Percentiles rank a stretch among this genome's conserved stretches.
Conservation (phyloP, 2,888 invertebrate species). For the Drosophila cognata region DNA sequence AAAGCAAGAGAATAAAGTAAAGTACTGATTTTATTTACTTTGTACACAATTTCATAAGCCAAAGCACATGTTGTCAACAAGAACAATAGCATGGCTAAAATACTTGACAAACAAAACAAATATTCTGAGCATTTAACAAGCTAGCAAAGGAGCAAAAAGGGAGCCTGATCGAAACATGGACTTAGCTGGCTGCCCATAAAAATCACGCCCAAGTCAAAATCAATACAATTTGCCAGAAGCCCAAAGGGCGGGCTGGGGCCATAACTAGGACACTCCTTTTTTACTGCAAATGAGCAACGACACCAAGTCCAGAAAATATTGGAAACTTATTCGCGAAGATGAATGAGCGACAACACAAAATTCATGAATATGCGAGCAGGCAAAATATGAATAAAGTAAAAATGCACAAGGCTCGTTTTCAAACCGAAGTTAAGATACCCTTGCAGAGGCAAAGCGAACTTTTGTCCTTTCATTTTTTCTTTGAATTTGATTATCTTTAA, state of each 20-base stretch:
- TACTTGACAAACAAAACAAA: slow-evolving; percentile 9
- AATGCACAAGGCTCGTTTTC: fast-evolving
- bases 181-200: slow-evolving; percentile 44
- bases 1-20: neutral
- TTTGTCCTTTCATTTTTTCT: too few species aligned
- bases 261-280: slow-evolving; percentile 45
- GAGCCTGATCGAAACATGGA: slow-evolving; percentile 26
- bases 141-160: slow-evolving; percentile 8
- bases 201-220: slow-evolving; percentile 44
- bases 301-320: slow-evolving; percentile 34
- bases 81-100: neutral
- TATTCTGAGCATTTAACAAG: slow-evolving; percentile 38
- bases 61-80: slow-evolving; percentile 31
- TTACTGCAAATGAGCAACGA: slow-evolving; percentile 73
- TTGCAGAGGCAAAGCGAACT: neutral
- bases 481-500: neutral
- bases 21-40: slow-evolving; percentile 21
- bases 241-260: slow-evolving; percentile 1
- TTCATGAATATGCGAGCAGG: slow-evolving; percentile 66
- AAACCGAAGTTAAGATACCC: neutral
- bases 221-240: slow-evolving; percentile 52
- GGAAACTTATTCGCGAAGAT: slow-evolving; percentile 63
- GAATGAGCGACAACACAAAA: slow-evolving; percentile 38
- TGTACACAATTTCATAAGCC: slow-evolving; percentile 25
- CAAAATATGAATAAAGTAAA: slow-evolving; percentile 36